Conservation (phyloP, 1,140 invertebrate genomes). For the Drosophila miranda region DNA sequence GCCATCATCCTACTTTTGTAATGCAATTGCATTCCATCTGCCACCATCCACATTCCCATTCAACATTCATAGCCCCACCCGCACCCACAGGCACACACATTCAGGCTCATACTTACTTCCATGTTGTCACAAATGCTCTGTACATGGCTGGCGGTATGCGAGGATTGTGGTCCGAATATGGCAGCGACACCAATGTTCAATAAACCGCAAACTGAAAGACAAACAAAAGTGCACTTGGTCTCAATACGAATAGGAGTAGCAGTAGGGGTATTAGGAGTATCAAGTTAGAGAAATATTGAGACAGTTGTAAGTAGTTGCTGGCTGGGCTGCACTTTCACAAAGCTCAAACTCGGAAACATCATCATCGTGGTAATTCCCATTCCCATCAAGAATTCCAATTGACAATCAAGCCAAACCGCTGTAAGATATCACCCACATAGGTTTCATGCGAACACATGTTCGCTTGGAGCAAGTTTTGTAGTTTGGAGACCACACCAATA, state of each 20-base stretch:
- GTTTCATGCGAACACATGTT: no score
- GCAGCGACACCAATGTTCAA: constrained; percentile 93
- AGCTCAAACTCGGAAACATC: background rate
- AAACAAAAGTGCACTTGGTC: constrained; percentile 25
- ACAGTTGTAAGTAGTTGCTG: no score
- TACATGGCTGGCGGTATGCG: constrained; percentile 94
- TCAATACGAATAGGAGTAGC: background rate
- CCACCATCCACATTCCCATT: no score
- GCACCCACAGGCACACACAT: no score
- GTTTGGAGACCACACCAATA: no score
- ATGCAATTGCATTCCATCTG: no score
- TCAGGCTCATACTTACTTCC: constrained; percentile 84
- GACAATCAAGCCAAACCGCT: constrained; percentile 8
- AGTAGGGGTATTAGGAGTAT: no score
- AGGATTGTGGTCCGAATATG: constrained; percentile 96
- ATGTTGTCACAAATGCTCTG: constrained; percentile 98
- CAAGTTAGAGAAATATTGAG: no score
- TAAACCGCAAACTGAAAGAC: constrained; percentile 92
- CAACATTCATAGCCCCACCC: background rate
- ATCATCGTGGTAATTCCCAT: background rate
- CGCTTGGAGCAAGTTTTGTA: no score
- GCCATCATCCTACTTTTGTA: background rate
- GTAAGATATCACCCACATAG: constrained; percentile 7
- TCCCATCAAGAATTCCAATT: background rate
- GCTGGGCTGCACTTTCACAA: background rate